Percentiles rank a stretch among this genome's conserved stretches.
Conservation (phyloP, 1,140 invertebrate species). For the Antheraea mylitta region DNA sequence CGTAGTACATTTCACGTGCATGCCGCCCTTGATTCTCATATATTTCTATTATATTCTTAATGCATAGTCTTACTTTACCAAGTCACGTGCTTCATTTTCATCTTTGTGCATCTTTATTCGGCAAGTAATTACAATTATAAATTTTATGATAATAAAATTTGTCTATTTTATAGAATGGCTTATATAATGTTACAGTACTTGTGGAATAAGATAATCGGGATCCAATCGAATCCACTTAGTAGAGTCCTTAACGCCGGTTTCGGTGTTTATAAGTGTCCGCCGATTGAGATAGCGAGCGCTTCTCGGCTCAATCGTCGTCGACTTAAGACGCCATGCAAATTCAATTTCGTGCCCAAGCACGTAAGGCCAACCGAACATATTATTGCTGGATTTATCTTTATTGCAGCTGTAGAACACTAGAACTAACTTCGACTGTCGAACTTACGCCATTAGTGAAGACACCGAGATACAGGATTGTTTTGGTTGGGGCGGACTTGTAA, state of each 20-base stretch:
- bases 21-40: slow-evolving; percentile 14
- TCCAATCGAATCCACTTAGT: background rate
- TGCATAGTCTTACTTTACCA: background rate
- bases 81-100: too few relatives aligned
- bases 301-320: slow-evolving; percentile 61
- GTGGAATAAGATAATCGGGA: background rate
- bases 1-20: slow-evolving; percentile 34
- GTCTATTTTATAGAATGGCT: too few relatives aligned
- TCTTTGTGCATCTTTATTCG: too few relatives aligned
- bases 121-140: too few relatives aligned
- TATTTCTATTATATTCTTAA: background rate
- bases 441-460: slow-evolving; percentile 76
- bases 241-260: slow-evolving; percentile 23
- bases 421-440: slow-evolving; percentile 77
- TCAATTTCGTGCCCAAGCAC: slow-evolving; percentile 76
- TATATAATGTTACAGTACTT: background rate
- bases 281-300: slow-evolving; percentile 48
- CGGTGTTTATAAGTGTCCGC: slow-evolving; percentile 59
- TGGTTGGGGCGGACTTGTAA: slow-evolving; percentile 72
- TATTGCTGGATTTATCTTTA: slow-evolving; percentile 79
- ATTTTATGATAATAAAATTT: too few relatives aligned
- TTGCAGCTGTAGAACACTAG: slow-evolving; percentile 72
- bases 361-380: slow-evolving; percentile 73
- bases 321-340: slow-evolving; percentile 77
- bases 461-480: slow-evolving; percentile 76